Evolutionary conservation across 2,888 invertebrate species (phyloP), one percentile per base, ranked within the genome.

Genomic region (Conus canariensis): DNA sequence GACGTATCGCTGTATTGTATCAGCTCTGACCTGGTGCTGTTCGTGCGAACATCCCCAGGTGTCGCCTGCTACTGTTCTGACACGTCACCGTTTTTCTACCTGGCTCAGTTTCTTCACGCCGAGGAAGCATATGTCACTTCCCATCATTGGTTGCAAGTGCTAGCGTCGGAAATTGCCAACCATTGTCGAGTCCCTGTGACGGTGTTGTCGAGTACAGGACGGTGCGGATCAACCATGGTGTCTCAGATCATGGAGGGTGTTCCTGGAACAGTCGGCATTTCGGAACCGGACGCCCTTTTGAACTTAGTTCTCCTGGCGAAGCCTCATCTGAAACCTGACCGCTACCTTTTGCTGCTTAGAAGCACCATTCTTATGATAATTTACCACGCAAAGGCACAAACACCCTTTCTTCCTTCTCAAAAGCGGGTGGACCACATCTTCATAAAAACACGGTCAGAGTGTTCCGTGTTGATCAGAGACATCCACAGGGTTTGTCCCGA

Each of bases 161-260:
- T 85, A 8, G 64, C 93, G 14, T 87, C 93, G 14, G 90, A 92
- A 7, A 91, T 92, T 19, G 85, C 93, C 5, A 93, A 93, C 0
- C 89, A 93, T 16, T 93, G 93, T 19, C 85, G 60, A 30, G 70
- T 91, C n/a, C 92, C 90, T 58, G 92, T 92, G 86, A 91, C 91
- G n/a, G 92, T 91, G 92, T 60, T 93, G 45, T 91, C 93, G n/a
- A 93, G 92, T 86, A 93, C 92, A 7, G 94, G 94, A 0, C 91
- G 94, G 30, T 94, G 94, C 90, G 94, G 94, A 8, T 93, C 93
- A 14, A 94, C 94, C 12, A 56, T 93, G 56, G 87, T 94, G 25
- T 67, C 90, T 7, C 93, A 94, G 67, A 92, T 93, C 14, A 90
- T 94, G 30, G 94, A 93, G 80, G 86, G 89, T 5, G 90, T 93